Percentiles rank a stretch among this genome's conserved stretches.
These are phyloP conservation scores for Semicossyphus pulcher DNA, from an alignment of 2,113 vertebrate genomes.

Conservation along the genomic window DNA sequence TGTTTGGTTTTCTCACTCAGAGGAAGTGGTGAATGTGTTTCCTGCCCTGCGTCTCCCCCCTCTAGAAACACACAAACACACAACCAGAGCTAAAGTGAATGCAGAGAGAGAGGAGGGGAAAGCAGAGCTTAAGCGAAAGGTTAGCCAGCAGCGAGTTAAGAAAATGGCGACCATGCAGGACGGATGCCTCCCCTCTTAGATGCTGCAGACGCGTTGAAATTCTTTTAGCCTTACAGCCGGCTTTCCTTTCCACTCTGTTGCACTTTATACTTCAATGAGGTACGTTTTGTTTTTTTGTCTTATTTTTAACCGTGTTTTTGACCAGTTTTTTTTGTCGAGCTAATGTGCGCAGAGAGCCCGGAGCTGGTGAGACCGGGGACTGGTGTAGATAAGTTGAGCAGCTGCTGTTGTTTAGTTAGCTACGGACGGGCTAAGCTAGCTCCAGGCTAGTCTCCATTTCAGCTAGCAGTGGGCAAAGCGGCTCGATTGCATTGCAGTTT, in stretches of 20 bases:
- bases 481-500: conserved; percentile 8
- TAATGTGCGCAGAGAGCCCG: conserved; percentile 3
- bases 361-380: conserved; percentile 32
- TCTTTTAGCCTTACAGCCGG: conserved; percentile 85
- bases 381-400: conserved; percentile 51
- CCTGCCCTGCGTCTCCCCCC: conserved; percentile 48
- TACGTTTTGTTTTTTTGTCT: conserved; percentile 65
- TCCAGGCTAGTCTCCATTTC: not conserved
- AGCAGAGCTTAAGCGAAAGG: conserved; percentile 72
- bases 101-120: conserved; percentile 66
- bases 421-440: conserved; percentile 2
- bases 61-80: conserved; percentile 20
- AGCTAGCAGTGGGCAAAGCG: not conserved
- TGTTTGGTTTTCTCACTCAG: conserved; percentile 56
- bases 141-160: conserved; percentile 82
- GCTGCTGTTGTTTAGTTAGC: conserved; percentile 74
- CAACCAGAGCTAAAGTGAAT: conserved; percentile 30
- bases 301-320: not conserved
- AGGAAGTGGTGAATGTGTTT: conserved; percentile 83
- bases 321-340: conserved; percentile 31
- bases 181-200: conserved; percentile 86
- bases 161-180: conserved; percentile 92
- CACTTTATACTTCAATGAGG: conserved; percentile 94
- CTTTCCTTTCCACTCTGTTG: conserved; percentile 86
- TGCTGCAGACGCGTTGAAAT: conserved; percentile 86